A percentile compares a stretch with the other conserved stretches of the same genome.
Conservation (phyloP, 92 coral and sea anemone species). For the Umimayanthus kanabou region DNA sequence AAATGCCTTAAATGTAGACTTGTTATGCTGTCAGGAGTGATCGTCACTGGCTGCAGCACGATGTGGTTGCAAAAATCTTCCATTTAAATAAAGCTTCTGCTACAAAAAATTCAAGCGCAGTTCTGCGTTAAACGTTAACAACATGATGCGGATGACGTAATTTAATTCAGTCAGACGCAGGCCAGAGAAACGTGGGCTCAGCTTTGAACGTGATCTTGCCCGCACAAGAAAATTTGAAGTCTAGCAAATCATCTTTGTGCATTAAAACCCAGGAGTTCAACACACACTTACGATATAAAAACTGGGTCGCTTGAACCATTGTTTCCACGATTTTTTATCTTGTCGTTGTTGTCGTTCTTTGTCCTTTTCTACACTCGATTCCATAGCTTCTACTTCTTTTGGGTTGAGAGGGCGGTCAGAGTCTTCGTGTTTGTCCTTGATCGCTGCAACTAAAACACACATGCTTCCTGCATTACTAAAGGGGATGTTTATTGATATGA, state of each 20-base stretch:
- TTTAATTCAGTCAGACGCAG: not conserved
- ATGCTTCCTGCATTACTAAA: not conserved
- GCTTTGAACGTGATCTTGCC: not conserved
- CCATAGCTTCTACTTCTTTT: slow-evolving; percentile 66
- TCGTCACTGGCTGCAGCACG: too few relatives aligned
- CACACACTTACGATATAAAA: slow-evolving; percentile 67
- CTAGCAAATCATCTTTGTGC: not conserved
- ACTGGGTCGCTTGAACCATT: slow-evolving; percentile 76
- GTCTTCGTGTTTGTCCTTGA: slow-evolving; percentile 6
- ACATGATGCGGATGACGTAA: too few relatives aligned
- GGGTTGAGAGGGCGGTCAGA: slow-evolving; percentile 22
- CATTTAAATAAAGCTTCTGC: too few relatives aligned
- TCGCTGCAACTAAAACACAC: slow-evolving; percentile 10
- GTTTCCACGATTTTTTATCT: slow-evolving; percentile 55
- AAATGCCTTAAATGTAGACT: too few relatives aligned
- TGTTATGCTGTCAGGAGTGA: too few relatives aligned
- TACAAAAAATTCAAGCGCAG: too few relatives aligned
- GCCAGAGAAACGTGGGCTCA: not conserved
- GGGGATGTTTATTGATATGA: not conserved
- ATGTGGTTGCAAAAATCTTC: too few relatives aligned
- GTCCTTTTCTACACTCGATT: slow-evolving; percentile 56
- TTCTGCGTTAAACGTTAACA: too few relatives aligned
- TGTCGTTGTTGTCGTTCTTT: slow-evolving; percentile 40
- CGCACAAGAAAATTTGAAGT: not conserved
- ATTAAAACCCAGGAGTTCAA: not conserved